Conservation (phyloP, 2,113 vertebrate species). For the Ornithorhynchus anatinus region DNA sequence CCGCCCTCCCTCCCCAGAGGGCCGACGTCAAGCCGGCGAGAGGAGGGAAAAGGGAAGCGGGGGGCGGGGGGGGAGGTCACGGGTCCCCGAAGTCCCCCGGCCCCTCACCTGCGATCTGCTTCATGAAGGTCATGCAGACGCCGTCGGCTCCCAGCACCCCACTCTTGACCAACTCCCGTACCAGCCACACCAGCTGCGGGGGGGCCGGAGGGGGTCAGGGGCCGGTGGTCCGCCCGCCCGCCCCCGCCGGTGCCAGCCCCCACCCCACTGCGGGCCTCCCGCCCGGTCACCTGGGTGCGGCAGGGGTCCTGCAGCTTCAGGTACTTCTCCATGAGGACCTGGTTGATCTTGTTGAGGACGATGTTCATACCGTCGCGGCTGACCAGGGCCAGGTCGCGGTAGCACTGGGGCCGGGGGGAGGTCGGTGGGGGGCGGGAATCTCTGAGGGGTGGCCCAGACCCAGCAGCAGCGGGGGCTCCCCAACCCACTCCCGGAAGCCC, state of each 20-base stretch:
- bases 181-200: constrained; percentile 89
- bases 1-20: not conserved
- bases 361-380: constrained; percentile 92
- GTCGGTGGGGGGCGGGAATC: rapidly evolving
- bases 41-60: not conserved
- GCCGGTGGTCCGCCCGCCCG: not conserved
- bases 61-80: not conserved
- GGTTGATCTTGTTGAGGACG: constrained; percentile 92
- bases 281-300: constrained; percentile 74
- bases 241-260: not conserved
- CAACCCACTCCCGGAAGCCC: not conserved
- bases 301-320: constrained; percentile 89
- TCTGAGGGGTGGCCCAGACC: not conserved
- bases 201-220: not conserved
- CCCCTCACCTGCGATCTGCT: constrained; percentile 90
- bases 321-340: constrained; percentile 96
- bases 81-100: not conserved
- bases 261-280: no score
- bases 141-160: constrained; percentile 89
- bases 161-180: constrained; percentile 92
- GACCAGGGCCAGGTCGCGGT: constrained; percentile 89
- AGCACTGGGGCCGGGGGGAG: constrained; percentile 73
- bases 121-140: constrained; percentile 94
- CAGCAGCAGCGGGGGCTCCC: not conserved
- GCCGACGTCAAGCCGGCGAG: not conserved